Conservation (phyloP, 2,888 invertebrate species). For the Baccha elongata region DNA sequence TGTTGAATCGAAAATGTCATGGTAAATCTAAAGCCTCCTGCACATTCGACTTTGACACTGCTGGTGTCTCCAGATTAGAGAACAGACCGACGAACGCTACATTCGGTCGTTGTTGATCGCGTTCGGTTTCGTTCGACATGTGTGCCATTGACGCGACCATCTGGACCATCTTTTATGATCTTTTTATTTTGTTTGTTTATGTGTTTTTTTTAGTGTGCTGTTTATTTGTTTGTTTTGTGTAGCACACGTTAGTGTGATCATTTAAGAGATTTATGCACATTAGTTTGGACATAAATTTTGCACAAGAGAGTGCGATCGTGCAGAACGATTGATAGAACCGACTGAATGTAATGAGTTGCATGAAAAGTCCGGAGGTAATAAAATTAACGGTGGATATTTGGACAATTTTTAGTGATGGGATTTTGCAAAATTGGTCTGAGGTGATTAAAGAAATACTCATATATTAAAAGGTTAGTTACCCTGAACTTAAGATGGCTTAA, state of each 20-base stretch:
- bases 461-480: background rate
- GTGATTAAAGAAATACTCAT: background rate
- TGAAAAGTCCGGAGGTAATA: slow-evolving; percentile 15
- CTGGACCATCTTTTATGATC: slow-evolving; percentile 51
- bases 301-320: slow-evolving; percentile 41
- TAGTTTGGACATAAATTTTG: slow-evolving; percentile 40
- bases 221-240: slow-evolving; percentile 57
- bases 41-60: slow-evolving; percentile 52
- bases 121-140: slow-evolving; percentile 19
- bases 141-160: slow-evolving; percentile 53
- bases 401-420: background rate
- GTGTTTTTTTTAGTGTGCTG: slow-evolving; percentile 18
- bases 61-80: slow-evolving; percentile 52
- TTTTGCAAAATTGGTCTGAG: background rate
- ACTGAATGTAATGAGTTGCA: slow-evolving; percentile 6
- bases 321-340: slow-evolving; percentile 32
- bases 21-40: slow-evolving; percentile 34
- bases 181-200: slow-evolving; percentile 11
- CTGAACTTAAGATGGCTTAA: background rate
- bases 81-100: slow-evolving; percentile 15
- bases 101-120: no score
- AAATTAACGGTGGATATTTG: slow-evolving; percentile 6
- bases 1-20: slow-evolving; percentile 57
- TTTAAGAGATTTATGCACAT: slow-evolving; percentile 55
- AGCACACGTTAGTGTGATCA: slow-evolving; percentile 50